Evolutionary conservation across 2,113 vertebrate genomes (phyloP).

Genomic region (Tichodroma muraria): DNA sequence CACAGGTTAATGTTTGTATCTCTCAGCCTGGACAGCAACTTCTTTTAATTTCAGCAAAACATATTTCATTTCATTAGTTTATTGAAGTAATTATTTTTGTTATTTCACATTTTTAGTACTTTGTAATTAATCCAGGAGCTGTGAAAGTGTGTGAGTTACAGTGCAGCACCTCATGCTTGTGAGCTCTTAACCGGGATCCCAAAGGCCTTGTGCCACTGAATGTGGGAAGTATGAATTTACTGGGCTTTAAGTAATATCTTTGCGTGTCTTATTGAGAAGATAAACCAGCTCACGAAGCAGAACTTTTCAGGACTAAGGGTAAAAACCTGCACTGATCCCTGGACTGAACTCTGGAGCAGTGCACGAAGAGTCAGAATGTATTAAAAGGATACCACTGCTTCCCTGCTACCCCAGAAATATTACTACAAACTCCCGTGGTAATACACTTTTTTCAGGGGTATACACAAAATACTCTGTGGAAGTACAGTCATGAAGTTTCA

Average conservation of each 20-base stretch:
- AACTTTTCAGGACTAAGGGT: not conserved
- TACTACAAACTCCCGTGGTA: not conserved
- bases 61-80: conserved; percentile 14
- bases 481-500: not conserved
- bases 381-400: not conserved
- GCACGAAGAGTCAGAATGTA: not conserved
- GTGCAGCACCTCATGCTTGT: not conserved
- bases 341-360: not conserved
- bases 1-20: not conserved
- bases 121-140: conserved; percentile 38
- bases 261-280: not conserved
- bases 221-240: not conserved
- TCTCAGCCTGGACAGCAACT: not conserved
- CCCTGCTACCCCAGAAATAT: not conserved
- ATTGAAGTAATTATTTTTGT: conserved; percentile 31
- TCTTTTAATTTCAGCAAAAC: not conserved
- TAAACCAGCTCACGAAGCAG: conserved; percentile 18
- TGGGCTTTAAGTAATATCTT: conserved; percentile 22
- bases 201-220: not conserved
- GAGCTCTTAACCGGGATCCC: not conserved
- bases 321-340: not conserved
- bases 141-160: not conserved
- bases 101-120: conserved; percentile 29
- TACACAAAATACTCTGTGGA: not conserved
- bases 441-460: not conserved